phyloP scores from a whole-genome alignment of 1,140 invertebrate genomes.

The Araneus ventricosus region DNA sequence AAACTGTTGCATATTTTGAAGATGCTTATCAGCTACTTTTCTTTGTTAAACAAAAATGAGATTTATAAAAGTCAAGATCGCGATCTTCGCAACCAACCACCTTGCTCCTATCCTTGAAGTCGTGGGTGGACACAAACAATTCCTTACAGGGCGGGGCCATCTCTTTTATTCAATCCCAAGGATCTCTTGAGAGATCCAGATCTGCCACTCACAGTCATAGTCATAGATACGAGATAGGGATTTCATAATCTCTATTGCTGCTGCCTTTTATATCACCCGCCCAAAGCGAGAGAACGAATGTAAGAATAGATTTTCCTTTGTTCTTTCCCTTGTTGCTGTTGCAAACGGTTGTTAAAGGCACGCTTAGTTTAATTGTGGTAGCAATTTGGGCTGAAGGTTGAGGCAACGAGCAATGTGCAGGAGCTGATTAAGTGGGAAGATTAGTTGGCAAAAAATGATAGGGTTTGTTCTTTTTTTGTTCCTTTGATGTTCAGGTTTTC shows the following conservation, averaged over 20 bases:
- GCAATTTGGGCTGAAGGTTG: conserved; percentile 6
- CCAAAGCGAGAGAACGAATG: neutral
- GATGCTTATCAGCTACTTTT: neutral
- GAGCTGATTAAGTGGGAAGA: conserved; percentile 20
- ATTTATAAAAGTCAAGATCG: neutral
- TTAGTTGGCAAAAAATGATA: neutral
- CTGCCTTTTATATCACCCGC: neutral
- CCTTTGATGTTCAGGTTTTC: neutral
- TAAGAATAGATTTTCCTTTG: neutral
- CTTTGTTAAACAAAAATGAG: neutral
- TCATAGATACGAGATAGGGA: neutral
- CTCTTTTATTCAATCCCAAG: conserved; percentile 9
- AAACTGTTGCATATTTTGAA: too few relatives aligned
- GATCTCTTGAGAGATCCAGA: conserved; percentile 6
- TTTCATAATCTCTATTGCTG: neutral
- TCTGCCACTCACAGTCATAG: neutral
- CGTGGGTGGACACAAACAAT: neutral
- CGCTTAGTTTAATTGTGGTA: conserved; percentile 6
- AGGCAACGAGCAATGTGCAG: neutral
- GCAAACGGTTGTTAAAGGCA: neutral
- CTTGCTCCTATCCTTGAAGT: conserved; percentile 13
- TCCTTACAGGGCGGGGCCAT: neutral
- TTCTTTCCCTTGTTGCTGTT: neutral
- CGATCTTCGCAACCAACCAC: neutral
- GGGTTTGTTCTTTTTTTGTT: neutral